Conservation (phyloP, 1,140 invertebrate genomes). For the Philaenus spumarius region DNA sequence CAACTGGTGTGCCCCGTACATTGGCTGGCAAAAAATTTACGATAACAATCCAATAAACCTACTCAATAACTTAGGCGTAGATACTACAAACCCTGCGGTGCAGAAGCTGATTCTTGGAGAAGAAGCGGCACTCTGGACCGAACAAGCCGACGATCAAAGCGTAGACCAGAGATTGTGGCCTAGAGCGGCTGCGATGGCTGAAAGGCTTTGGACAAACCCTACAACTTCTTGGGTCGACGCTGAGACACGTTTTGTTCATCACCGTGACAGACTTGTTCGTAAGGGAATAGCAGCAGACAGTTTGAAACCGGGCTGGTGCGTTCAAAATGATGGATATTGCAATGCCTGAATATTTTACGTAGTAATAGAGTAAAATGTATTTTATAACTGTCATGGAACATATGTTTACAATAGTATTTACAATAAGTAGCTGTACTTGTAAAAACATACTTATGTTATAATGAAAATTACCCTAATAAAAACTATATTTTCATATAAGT, state of each 20-base stretch:
- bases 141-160: constrained; percentile 46
- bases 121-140: constrained; percentile 74
- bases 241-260: constrained; percentile 57
- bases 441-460: too few species aligned
- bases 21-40: constrained; percentile 81
- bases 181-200: constrained; percentile 67
- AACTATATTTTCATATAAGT: too few species aligned
- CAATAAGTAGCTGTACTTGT: too few species aligned
- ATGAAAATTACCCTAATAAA: too few species aligned
- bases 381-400: too few species aligned
- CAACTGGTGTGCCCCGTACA: constrained; percentile 84
- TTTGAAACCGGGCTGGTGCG: constrained; percentile 73
- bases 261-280: constrained; percentile 60
- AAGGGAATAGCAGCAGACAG: constrained; percentile 60
- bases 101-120: constrained; percentile 48
- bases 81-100: constrained; percentile 1
- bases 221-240: constrained; percentile 50
- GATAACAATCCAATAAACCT: constrained; percentile 61
- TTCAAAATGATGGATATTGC: constrained; percentile 67
- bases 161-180: constrained; percentile 58
- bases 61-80: constrained; percentile 22
- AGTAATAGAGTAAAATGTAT: too few species aligned
- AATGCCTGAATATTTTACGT: too few species aligned
- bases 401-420: too few species aligned
- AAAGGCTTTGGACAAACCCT: constrained; percentile 71